Evolutionary conservation across 2,797 vertebrate species (phyloP), one percentile per base, ranked within the genome.

Genomic region (Benthosema pterotum): DNA sequence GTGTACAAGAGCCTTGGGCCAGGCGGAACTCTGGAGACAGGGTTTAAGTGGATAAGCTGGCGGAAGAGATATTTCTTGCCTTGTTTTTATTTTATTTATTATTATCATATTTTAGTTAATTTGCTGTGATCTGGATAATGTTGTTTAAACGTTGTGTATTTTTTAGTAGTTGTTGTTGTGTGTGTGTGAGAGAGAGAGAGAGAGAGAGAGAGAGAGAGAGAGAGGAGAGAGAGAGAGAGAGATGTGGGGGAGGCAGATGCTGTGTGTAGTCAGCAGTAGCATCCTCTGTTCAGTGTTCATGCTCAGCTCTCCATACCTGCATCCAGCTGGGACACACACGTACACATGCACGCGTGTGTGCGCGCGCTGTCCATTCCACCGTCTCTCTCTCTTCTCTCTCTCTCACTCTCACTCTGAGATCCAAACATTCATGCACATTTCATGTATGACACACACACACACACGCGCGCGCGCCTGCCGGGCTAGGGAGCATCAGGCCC

Each of bases 401-500:
- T 28, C 46, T 38, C 17, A 25, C 50, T n/a, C 46, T 43, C 53
- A 57, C 17, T 3, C 18, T n/a, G 11, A 17, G 28, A 50, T 17
- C 16, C 15, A 38, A 60, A 43, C 16, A 2, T 38, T 38, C 32
- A 52, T 14, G 38, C 48, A 11, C 53, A 55, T 16, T 42, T 42
- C 32, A 55, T 38, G 15, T n/a, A 25, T 46, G 42, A 50, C 53
- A 55, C 17, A 15, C 38, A 51, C 28, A 25, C 19, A n/a, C 22
- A 19, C 25, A 60, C 57, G 19, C 67, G 69, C 2, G 72, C 71
- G 46, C 69, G 82, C 72, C 82, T 83, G 80, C 82, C 83, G 80
- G 69, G 80, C 79, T 82, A 64, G 67, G 66, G 68, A 86, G 84
- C 88, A 86, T 88, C 86, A 86, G 78, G 83, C 71, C 83, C 82